phyloP scores from a whole-genome alignment of 2,113 vertebrate genomes.

The Psettodes erumei region DNA sequence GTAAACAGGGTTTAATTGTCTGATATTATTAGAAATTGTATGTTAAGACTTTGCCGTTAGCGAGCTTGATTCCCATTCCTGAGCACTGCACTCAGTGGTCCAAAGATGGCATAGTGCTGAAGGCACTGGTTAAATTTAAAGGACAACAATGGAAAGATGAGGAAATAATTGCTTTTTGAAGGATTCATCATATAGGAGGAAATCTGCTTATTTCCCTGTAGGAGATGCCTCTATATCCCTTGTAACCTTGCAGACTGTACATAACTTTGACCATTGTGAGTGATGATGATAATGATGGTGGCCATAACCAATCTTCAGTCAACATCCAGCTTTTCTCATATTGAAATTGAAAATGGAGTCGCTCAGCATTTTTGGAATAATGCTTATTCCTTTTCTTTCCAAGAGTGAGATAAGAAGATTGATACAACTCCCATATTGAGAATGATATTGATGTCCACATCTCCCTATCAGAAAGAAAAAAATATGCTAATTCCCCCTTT shows the following conservation, averaged over 20 bases:
- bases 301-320: not conserved
- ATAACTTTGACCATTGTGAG: slow-evolving; percentile 22
- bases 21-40: slow-evolving; percentile 17
- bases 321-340: slow-evolving; percentile 11
- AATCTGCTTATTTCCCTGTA: not conserved
- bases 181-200: slow-evolving; percentile 3
- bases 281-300: not conserved
- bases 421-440: not conserved
- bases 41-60: slow-evolving; percentile 10
- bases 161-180: not conserved
- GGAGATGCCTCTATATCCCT: not conserved
- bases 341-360: slow-evolving; percentile 3
- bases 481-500: not conserved
- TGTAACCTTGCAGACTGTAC: slow-evolving; percentile 24
- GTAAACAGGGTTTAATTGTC: slow-evolving; percentile 50
- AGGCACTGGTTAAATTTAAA: not conserved
- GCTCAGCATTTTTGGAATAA: slow-evolving; percentile 4
- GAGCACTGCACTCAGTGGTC: not conserved
- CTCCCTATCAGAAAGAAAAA: not conserved
- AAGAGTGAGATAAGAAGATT: not conserved
- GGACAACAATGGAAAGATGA: slow-evolving; percentile 8
- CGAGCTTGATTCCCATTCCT: slow-evolving; percentile 29
- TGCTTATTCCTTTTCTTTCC: not conserved
- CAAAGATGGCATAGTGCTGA: not conserved
- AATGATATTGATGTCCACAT: not conserved